Evolutionary conservation across 2,797 vertebrate genomes (phyloP).

Genomic region (Enteromius mattozi): DNA sequence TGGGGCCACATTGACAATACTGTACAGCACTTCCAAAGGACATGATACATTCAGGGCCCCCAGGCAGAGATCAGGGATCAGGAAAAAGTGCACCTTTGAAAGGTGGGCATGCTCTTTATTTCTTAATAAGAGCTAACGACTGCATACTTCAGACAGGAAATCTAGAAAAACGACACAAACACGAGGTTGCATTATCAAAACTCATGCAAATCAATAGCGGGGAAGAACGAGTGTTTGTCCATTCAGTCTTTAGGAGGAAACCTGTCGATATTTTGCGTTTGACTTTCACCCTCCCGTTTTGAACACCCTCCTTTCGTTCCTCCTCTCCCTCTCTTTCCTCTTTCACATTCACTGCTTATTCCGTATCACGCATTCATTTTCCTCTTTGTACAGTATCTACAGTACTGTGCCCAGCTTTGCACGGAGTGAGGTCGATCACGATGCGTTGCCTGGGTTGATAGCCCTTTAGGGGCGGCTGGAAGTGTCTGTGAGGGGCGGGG

Average conservation of each 20-base stretch:
- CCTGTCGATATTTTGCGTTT: not conserved
- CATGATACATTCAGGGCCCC: slow-evolving; percentile 76
- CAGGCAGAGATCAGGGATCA: slow-evolving; percentile 60
- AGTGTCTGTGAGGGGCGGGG: slow-evolving; percentile 77
- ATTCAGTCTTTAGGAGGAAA: slow-evolving; percentile 43
- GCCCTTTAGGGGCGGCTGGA: slow-evolving; percentile 76
- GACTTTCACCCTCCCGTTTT: not conserved
- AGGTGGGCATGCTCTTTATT: slow-evolving; percentile 58
- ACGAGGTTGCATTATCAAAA: slow-evolving; percentile 26
- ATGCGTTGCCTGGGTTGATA: slow-evolving; percentile 60
- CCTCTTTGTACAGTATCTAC: slow-evolving; percentile 51
- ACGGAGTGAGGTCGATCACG: slow-evolving; percentile 11
- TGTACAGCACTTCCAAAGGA: slow-evolving; percentile 74
- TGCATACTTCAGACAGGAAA: slow-evolving; percentile 33
- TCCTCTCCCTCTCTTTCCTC: slow-evolving; percentile 3
- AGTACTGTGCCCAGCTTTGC: slow-evolving; percentile 42
- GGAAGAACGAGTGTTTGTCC: slow-evolving; percentile 33
- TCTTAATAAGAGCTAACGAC: slow-evolving; percentile 32
- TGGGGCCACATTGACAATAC: slow-evolving; percentile 66
- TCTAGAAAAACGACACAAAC: slow-evolving; percentile 43
- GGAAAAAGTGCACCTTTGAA: slow-evolving; percentile 46
- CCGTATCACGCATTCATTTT: not conserved
- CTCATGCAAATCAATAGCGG: slow-evolving; percentile 56
- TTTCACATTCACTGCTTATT: slow-evolving; percentile 21
- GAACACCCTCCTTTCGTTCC: not conserved